Percentiles rank a stretch among this genome's conserved stretches.
Conservation (phyloP, 2,113 vertebrate genomes). For the Arothron firmamentum region DNA sequence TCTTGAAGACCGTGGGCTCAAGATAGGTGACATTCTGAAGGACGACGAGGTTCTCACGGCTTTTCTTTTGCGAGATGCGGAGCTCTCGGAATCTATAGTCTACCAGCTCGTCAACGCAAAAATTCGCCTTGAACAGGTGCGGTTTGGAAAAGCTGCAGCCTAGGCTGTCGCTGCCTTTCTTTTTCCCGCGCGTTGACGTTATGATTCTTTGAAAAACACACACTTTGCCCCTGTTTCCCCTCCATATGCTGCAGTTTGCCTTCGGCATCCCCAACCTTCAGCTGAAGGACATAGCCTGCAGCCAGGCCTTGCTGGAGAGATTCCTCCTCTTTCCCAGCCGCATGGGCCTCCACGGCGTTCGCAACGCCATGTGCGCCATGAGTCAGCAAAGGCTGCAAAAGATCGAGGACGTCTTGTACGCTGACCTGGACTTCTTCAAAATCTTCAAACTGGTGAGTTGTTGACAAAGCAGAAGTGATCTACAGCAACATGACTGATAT, state of each 20-base stretch:
- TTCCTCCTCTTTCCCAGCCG: conserved; percentile 89
- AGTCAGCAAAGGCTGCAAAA: conserved; percentile 84
- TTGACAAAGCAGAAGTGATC: not conserved
- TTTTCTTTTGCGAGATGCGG: conserved; percentile 78
- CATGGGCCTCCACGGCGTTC: conserved; percentile 75
- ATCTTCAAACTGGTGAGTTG: conserved; percentile 85
- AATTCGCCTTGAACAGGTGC: conserved; percentile 89
- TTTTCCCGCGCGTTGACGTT: no score
- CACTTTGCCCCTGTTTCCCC: not conserved
- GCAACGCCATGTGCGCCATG: conserved; percentile 85
- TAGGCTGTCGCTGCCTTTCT: not conserved
- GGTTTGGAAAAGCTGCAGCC: not conserved
- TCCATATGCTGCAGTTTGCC: conserved; percentile 79
- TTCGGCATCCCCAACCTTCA: conserved; percentile 84
- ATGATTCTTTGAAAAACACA: not conserved
- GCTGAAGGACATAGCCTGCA: conserved; percentile 93
- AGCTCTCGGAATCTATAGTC: conserved; percentile 78
- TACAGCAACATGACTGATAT: not conserved
- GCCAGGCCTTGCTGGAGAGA: conserved; percentile 81
- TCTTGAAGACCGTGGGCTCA: conserved; percentile 83
- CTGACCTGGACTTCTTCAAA: conserved; percentile 93
- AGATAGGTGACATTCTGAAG: conserved; percentile 85
- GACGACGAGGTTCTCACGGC: conserved; percentile 85
- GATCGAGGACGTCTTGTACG: conserved; percentile 88
- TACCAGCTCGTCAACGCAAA: conserved; percentile 84